A percentile compares a stretch with the other conserved stretches of the same genome.
phyloP scores from a whole-genome alignment of 2,797 vertebrate species.

The Remorina albescens region DNA sequence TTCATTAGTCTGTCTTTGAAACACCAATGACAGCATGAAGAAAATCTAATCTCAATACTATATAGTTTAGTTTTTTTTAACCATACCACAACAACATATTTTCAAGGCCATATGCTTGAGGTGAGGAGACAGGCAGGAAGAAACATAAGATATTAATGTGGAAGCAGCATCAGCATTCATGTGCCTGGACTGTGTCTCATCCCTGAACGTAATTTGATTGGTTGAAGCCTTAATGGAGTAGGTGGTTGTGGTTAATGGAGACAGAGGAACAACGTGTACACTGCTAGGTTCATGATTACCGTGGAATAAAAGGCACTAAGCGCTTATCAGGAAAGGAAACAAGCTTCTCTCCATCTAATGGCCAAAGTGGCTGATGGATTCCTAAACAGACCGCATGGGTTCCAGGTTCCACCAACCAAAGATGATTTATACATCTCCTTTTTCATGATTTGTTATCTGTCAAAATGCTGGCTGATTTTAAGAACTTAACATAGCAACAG shows the following conservation, averaged over 20 bases:
- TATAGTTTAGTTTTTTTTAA: background rate
- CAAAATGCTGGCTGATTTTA: conserved; percentile 36
- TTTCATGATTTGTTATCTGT: conserved; percentile 34
- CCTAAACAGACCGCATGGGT: conserved; percentile 18
- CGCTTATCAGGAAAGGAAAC: conserved; percentile 33
- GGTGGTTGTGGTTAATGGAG: conserved; percentile 67
- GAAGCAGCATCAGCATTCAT: conserved; percentile 58
- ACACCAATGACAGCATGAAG: background rate
- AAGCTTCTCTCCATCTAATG: background rate
- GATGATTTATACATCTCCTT: conserved; percentile 43
- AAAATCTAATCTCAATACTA: background rate
- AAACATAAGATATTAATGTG: conserved; percentile 45
- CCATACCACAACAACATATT: background rate
- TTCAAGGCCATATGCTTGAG: background rate
- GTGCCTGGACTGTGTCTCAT: conserved; percentile 16
- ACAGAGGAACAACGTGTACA: conserved; percentile 39
- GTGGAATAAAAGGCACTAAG: conserved; percentile 49
- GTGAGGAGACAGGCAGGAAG: conserved; percentile 6
- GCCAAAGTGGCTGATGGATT: conserved; percentile 27
- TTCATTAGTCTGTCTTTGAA: conserved; percentile 19
- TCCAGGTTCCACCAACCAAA: conserved; percentile 24
- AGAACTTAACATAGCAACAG: conserved; percentile 31
- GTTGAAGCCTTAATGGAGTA: conserved; percentile 67
- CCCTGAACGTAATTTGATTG: conserved; percentile 46
- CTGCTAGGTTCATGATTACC: conserved; percentile 44